Evolutionary conservation across 2,797 vertebrate species (phyloP), one percentile per base, ranked within the genome.

Genomic region (Microtus agrestis): DNA sequence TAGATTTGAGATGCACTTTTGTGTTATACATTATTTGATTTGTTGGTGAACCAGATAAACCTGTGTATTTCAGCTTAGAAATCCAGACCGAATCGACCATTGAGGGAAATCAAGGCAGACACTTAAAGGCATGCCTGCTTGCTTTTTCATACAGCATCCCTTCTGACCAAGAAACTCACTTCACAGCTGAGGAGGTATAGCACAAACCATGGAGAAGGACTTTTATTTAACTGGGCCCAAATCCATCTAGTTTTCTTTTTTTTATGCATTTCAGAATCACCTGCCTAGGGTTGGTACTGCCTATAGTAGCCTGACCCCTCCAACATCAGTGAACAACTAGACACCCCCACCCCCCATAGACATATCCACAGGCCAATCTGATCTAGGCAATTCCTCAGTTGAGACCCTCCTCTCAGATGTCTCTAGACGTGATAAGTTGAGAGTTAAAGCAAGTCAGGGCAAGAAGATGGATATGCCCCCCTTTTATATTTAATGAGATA

Each of bases 401-500:
- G 61, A 85, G 61, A 67, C 31, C 51, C 46, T 69, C 12, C 31
- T 69, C 31, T 86, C 21, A 10, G 46, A 67, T n/a, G 61, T n/a
- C 11, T 69, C 4, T 54, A 86, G 46, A 13, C 2, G 0, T 51
- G 65, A 37, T 6, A 86, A 37, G 65, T 54, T 37, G 34, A 87
- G 21, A 87, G 19, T 54, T 29, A 71, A 87, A 54, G 46, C 21
- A 69, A 86, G 51, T 3, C 21, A 10, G 63, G 21, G 25, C 43
- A 69, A 76, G 79, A 21, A 74, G 56, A 73, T 61, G 73, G 56
- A 10, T 6, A 6, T 43, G 12, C 63, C 59, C 78, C n/a, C 63
- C 90, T 37, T 69, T 69, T 51, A 13, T 43, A 46, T 76, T 91
- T 91, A 91, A 85, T 5, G 43, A 95, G 65, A 82, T 86, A 25